A percentile compares a stretch with the other conserved stretches of the same genome.
phyloP scores from a whole-genome alignment of 2,797 vertebrate species.

The Brachymystax lenok region DNA sequence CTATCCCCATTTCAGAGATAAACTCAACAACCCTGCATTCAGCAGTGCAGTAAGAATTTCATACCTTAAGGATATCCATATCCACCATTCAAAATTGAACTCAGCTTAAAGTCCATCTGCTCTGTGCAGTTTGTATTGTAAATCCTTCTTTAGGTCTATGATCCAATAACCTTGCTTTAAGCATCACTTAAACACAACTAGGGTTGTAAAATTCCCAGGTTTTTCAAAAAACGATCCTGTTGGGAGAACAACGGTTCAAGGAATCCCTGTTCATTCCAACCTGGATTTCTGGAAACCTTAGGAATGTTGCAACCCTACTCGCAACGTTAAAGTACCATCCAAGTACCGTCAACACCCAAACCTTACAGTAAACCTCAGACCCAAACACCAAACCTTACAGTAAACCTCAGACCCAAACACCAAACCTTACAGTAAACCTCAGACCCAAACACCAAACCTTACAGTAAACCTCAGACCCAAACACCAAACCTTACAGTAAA shows the following conservation, averaged over 20 bases:
- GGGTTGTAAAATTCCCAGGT: too few species aligned
- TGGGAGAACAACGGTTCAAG: too few species aligned
- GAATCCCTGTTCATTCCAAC: too few species aligned
- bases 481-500: not conserved
- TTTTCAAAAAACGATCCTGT: too few species aligned
- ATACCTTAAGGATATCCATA: constrained; percentile 30
- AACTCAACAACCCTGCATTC: not conserved
- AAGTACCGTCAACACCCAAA: not conserved
- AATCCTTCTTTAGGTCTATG: not conserved
- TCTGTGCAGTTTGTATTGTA: not conserved
- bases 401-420: not conserved
- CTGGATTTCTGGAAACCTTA: not conserved
- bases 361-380: not conserved
- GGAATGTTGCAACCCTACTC: not conserved
- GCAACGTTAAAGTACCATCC: not conserved
- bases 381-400: not conserved
- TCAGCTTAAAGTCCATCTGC: constrained; percentile 1
- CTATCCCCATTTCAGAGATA: not conserved
- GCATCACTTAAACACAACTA: not conserved
- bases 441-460: constrained; percentile 5
- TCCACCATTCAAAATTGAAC: constrained; percentile 9
- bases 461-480: not conserved
- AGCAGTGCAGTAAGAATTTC: constrained; percentile 37
- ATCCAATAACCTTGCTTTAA: not conserved
- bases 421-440: not conserved